Evolutionary conservation across 92 coral and sea anemone genomes (phyloP).

Genomic region (Chrysogorgia sp.): DNA sequence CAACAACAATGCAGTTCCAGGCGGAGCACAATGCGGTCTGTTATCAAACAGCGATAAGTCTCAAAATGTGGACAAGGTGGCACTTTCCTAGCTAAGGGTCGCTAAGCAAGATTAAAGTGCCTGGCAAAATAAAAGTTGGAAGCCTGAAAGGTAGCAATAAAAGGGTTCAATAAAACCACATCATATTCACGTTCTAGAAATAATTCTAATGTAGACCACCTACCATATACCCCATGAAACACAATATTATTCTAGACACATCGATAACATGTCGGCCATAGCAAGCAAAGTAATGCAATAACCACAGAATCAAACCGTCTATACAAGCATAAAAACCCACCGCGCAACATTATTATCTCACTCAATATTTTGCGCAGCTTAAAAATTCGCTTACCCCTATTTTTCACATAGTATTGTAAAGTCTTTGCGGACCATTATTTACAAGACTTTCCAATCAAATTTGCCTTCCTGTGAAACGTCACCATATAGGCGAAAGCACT

Average conservation of each 20-base stretch:
- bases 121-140: background rate
- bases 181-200: background rate
- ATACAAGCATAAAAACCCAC: background rate
- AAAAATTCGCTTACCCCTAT: background rate
- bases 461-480: conserved; percentile 35
- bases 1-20: conserved; percentile 35
- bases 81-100: background rate
- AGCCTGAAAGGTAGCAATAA: too few relatives aligned
- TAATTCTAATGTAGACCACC: conserved; percentile 16
- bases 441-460: conserved; percentile 12
- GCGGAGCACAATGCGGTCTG: conserved; percentile 27
- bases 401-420: too few relatives aligned
- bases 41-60: conserved; percentile 4
- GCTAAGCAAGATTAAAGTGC: background rate
- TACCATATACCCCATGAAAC: conserved; percentile 20
- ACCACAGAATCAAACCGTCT: background rate
- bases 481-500: conserved; percentile 10
- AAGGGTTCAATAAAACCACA: background rate
- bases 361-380: background rate
- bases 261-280: conserved; percentile 39
- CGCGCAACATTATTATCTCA: too few relatives aligned
- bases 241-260: conserved; percentile 45
- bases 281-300: conserved; percentile 33
- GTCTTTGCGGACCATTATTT: background rate
- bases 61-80: background rate